Evolutionary conservation across 1,140 invertebrate genomes (phyloP).

Genomic region (Fopius arisanus): DNA sequence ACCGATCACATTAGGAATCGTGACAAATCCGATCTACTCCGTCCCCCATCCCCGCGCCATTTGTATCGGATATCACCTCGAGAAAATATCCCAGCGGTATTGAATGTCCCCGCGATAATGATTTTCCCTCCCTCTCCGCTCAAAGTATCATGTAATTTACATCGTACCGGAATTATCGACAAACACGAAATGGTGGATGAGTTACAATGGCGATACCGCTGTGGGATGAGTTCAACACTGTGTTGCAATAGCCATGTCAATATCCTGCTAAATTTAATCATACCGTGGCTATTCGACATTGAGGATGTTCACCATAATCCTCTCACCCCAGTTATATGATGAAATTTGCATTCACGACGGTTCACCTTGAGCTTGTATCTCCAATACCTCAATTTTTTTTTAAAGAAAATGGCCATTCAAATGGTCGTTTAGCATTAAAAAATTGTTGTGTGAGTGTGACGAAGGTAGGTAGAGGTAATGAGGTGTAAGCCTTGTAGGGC

Average conservation of each 20-base stretch:
- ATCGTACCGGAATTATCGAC: not conserved
- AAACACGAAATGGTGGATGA: conserved; percentile 1
- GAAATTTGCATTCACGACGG: conserved; percentile 58
- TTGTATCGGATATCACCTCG: conserved; percentile 26
- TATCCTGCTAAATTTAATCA: conserved; percentile 58
- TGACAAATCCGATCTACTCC: conserved; percentile 61
- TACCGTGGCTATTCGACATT: conserved; percentile 26
- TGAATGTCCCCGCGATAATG: not conserved
- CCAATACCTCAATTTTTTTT: no score
- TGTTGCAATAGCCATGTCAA: conserved; percentile 52
- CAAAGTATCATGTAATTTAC: not conserved
- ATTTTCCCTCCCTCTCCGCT: not conserved
- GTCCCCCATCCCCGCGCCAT: not conserved
- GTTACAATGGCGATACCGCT: not conserved
- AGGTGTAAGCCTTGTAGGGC: not conserved
- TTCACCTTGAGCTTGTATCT: conserved; percentile 2
- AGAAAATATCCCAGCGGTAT: not conserved
- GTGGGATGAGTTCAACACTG: conserved; percentile 26
- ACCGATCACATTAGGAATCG: conserved; percentile 60
- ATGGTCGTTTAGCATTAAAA: no score
- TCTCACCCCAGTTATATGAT: conserved; percentile 41
- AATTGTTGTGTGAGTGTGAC: not conserved
- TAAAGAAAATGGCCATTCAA: no score
- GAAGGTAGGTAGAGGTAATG: not conserved
- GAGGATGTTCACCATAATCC: not conserved